Evolutionary conservation across 2,113 vertebrate species (phyloP).

Genomic region (Anseranas semipalmata): DNA sequence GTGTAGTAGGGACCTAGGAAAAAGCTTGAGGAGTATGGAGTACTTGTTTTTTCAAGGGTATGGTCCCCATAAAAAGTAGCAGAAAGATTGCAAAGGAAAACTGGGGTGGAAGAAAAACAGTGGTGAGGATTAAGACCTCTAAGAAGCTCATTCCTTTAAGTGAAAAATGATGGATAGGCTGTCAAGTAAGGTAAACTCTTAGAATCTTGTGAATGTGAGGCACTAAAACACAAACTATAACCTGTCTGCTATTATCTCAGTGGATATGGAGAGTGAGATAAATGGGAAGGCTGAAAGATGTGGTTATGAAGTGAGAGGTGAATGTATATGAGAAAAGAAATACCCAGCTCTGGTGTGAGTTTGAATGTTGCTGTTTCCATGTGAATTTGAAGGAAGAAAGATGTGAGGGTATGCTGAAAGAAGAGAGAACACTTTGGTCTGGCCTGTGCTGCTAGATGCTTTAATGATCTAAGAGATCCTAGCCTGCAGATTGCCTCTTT

Average conservation of each 20-base stretch:
- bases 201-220: neutral
- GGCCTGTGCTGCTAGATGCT: neutral
- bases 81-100: neutral
- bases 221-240: neutral
- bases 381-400: neutral
- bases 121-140: neutral
- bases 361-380: rapidly evolving
- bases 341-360: neutral
- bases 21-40: neutral
- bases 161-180: neutral
- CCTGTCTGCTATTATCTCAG: neutral
- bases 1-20: neutral
- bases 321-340: neutral
- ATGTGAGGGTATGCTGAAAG: neutral
- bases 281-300: neutral
- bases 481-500: neutral
- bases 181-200: neutral
- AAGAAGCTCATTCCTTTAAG: neutral
- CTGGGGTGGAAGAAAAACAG: neutral
- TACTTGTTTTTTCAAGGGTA: neutral
- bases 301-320: neutral
- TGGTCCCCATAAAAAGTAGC: too few relatives aligned
- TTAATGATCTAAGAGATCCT: neutral
- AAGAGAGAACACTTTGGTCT: neutral
- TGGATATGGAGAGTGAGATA: rapidly evolving